phyloP scores from a whole-genome alignment of 1,140 invertebrate species.

The Aphelenchoides fujianensis region DNA sequence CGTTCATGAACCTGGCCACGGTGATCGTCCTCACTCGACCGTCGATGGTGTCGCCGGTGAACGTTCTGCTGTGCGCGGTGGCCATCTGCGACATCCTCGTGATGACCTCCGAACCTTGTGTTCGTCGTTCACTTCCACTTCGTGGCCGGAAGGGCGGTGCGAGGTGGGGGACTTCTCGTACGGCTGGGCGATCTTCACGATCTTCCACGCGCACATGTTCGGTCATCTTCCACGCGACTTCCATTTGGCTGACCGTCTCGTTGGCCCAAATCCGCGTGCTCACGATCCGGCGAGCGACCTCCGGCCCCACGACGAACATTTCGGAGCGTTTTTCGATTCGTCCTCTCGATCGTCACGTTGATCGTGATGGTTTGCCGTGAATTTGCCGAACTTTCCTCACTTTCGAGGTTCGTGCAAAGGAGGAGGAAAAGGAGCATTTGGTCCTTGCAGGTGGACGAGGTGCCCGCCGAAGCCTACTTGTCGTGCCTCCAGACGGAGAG shows the following conservation, averaged over 20 bases:
- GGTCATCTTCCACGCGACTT: constrained; percentile 60
- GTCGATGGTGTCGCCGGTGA: constrained; percentile 58
- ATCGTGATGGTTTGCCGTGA: constrained; percentile 49
- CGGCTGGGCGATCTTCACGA: constrained; percentile 52
- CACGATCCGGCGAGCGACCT: constrained; percentile 57
- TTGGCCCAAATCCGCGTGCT: constrained; percentile 59
- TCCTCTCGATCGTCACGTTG: constrained; percentile 49
- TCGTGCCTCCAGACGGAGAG: constrained; percentile 12
- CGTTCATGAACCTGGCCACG: constrained; percentile 82
- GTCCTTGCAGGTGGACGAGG: constrained; percentile 28
- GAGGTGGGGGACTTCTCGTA: constrained; percentile 38
- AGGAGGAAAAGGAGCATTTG: too few relatives aligned
- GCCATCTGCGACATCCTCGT: constrained; percentile 61
- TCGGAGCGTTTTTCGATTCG: constrained; percentile 45
- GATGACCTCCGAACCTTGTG: constrained; percentile 54
- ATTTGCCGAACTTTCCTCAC: constrained; percentile 60
- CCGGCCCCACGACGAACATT: constrained; percentile 51
- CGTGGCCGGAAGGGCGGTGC: constrained; percentile 41
- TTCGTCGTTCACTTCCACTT: constrained; percentile 59
- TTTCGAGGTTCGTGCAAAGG: too few relatives aligned
- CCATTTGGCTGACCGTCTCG: constrained; percentile 57
- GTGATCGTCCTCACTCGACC: constrained; percentile 78
- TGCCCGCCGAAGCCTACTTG: constrained; percentile 24
- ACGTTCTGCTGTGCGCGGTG: constrained; percentile 57
- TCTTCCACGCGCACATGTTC: constrained; percentile 55